Conservation (phyloP, 2,888 invertebrate genomes). For the Creontiades dilutus region DNA sequence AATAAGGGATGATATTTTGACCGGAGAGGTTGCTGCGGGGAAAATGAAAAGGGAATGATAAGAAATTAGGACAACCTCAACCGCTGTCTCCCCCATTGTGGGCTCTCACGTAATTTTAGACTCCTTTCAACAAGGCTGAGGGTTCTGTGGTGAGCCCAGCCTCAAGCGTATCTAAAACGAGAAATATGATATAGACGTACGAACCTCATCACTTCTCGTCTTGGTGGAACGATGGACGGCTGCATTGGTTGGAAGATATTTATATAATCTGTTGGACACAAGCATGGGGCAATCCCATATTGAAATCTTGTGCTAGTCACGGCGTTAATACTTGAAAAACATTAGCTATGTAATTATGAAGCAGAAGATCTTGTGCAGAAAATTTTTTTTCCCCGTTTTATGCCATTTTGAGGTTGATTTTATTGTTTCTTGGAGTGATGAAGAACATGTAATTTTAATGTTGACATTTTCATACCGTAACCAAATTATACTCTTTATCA, state of each 20-base stretch:
- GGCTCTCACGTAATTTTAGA: slow-evolving; percentile 56
- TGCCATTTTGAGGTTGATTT: no score
- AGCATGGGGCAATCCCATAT: no score
- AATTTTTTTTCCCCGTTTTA: no score
- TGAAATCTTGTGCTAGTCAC: no score
- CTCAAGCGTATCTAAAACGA: slow-evolving; percentile 22
- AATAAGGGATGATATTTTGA: slow-evolving; percentile 15
- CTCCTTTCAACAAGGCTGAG: slow-evolving; percentile 35
- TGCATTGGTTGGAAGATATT: not conserved
- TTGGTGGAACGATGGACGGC: not conserved
- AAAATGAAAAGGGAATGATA: slow-evolving; percentile 64
- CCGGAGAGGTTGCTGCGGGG: slow-evolving; percentile 10
- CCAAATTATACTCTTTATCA: no score
- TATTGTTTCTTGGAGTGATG: no score
- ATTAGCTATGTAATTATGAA: no score
- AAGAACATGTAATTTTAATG: no score
- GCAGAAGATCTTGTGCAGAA: no score
- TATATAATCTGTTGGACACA: not conserved
- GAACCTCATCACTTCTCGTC: slow-evolving; percentile 4
- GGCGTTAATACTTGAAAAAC: no score
- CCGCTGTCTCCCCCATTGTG: slow-evolving; percentile 40
- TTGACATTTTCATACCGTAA: no score
- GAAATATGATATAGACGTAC: slow-evolving; percentile 35
- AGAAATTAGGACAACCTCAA: slow-evolving; percentile 64
- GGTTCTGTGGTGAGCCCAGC: slow-evolving; percentile 12